Evolutionary conservation across 2,888 invertebrate species (phyloP), one percentile per base, ranked within the genome.

Genomic region (Kryphioiulus occultus): DNA sequence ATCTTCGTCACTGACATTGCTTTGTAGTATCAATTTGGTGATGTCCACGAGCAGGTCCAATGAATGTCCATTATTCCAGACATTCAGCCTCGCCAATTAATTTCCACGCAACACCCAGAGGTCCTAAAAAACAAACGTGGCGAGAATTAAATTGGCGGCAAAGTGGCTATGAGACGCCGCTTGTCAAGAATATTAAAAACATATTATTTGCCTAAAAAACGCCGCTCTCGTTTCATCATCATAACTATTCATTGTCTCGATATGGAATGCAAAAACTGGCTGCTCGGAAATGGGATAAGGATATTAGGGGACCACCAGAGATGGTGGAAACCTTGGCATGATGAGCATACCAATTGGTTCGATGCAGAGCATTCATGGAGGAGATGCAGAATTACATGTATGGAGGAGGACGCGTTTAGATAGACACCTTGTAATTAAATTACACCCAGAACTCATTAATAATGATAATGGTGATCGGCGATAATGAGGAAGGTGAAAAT

Each of bases 271-370:
- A 78, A 78, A 78, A 78, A 78, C 7, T 9, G 78, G 12, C 17
- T 17, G 10, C 30, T 15, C 2, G 30, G 15, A 78, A 78, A 78
- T 15, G 78, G 78, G 78, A 78, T 78, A 78, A 78, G 78, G 78
- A 78, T 78, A 15, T 78, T 78, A 78, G 12, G n/a, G 78, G 78
- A 78, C 78, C 78, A 78, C 78, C 78, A 30, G 30, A 30, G 78
- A 78, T 78, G 78, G 30, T 26, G 26, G 78, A 78, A 30, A 30
- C 26, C 15, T 78, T 78, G 30, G 30, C 3, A 30, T 78, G 78
- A 78, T 78, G 78, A 78, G 78, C 78, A 78, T 78, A 78, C 15
- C 78, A 78, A 78, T 78, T 78, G 78, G 78, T 78, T 78, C 78
- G 78, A 78, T 30, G 78, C 78, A 78, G 78, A 1, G 30, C 78